Percentiles rank a stretch among this genome's conserved stretches.
Conservation (phyloP, 1,140 invertebrate species). For the Elysia chlorotica region DNA sequence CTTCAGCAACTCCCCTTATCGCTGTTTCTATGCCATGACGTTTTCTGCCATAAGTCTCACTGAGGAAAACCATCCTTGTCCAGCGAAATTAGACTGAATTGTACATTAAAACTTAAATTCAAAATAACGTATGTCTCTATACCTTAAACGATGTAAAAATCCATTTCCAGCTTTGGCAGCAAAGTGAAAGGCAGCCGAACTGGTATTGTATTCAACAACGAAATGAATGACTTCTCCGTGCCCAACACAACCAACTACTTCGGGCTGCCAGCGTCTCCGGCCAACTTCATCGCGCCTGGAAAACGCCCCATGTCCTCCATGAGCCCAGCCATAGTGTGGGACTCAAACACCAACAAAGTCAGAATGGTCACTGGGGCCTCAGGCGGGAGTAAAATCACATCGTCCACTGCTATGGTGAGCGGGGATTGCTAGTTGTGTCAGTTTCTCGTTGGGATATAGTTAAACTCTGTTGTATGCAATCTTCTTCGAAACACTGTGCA, state of each 20-base stretch:
- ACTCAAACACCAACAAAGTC: constrained; percentile 70
- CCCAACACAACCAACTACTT: constrained; percentile 77
- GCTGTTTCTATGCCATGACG: too few species aligned
- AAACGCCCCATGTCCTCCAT: constrained; percentile 93
- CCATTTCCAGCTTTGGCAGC: constrained; percentile 61
- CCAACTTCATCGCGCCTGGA: constrained; percentile 78
- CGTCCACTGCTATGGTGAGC: constrained; percentile 77
- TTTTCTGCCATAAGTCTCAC: too few species aligned
- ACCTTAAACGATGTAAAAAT: too few species aligned
- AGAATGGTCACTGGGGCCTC: constrained; percentile 83
- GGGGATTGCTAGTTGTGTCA: background rate
- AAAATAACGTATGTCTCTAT: too few species aligned
- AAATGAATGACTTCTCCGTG: constrained; percentile 95
- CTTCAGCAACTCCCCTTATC: too few species aligned
- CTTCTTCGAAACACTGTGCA: background rate
- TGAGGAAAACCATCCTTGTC: too few species aligned
- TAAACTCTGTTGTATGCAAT: background rate
- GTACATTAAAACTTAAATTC: too few species aligned
- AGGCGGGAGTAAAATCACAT: constrained; percentile 91
- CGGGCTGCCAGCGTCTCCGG: constrained; percentile 66
- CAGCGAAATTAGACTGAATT: too few species aligned
- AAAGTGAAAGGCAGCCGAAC: constrained; percentile 69
- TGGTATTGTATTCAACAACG: constrained; percentile 91
- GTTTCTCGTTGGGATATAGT: too few species aligned
- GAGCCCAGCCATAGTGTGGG: constrained; percentile 82